Evolutionary conservation across 2,113 vertebrate genomes (phyloP), one percentile per base, ranked within the genome.

Genomic region (Donacobius atricapilla): DNA sequence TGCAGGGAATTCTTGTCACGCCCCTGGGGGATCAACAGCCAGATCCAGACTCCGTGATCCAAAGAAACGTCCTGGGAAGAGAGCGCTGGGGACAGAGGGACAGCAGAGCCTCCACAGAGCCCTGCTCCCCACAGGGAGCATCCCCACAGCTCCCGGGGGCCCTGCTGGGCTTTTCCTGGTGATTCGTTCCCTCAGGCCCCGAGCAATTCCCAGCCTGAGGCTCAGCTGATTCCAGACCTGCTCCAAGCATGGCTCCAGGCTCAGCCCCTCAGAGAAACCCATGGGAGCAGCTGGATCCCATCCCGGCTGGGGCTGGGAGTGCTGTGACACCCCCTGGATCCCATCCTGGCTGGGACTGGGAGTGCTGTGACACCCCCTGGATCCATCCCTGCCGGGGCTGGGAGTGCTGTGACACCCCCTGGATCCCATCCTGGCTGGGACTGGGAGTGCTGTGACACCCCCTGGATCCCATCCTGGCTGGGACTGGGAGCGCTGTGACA

Each of bases 111-210:
- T 47, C 35, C 44, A 4, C 42, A 7, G 3, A 25, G 47, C 47
- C 37, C 25, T 7, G 31, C 48, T 35, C 45, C n/a, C 40, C 63
- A 27, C 28, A 6, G 28, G 22, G 23, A 48, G 28, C 9, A 21
- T 15, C 9, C 40, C 5, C 0, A 5, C 25, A 28, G 33, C 40
- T 44, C 7, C 57, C 54, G n/a, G 0, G 1, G 17, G 15, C 56
- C 20, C 72, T 11, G 24, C 19, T 17, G 18, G 15, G 30, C 13
- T 48, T 25, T 18, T n/a, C 56, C 35, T 23, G 45, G 7, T 2
- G 1, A 5, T 20, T 37, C 3, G 9, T 9, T 9, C 27, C 65
- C 35, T 11, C 30, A 7, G 37, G 31, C 37, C 31, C 47, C 4
- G 45, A 35, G 21, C 66, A 24, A 44, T 8, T 23, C 45, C 37